Evolutionary conservation across 2,113 vertebrate species (phyloP).

Genomic region (Semicossyphus pulcher): DNA sequence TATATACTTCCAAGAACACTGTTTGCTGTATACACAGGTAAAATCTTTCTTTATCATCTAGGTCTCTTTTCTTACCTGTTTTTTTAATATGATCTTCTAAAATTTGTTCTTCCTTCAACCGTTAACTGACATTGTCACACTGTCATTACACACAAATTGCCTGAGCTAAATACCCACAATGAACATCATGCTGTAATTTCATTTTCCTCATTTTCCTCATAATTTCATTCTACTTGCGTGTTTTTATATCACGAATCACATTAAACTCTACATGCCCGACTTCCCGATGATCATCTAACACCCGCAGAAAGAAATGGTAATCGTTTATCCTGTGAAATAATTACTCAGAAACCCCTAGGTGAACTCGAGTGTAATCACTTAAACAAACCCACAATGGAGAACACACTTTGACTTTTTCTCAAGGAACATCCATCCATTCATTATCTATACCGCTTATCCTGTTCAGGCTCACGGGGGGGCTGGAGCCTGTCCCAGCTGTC

Average conservation of each 20-base stretch:
- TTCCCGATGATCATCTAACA: slow-evolving; percentile 13
- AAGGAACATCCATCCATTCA: too few species aligned
- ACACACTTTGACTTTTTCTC: neutral
- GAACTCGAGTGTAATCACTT: slow-evolving; percentile 28
- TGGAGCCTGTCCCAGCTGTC: too few species aligned
- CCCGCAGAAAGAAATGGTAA: slow-evolving; percentile 6
- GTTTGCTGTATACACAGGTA: too few species aligned
- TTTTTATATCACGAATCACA: slow-evolving; percentile 7
- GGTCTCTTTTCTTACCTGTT: too few species aligned
- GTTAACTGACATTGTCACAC: too few species aligned
- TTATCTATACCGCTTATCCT: too few species aligned
- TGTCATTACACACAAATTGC: neutral
- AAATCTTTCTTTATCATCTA: too few species aligned
- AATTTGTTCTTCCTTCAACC: too few species aligned
- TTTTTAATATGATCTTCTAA: neutral
- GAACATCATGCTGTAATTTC: neutral
- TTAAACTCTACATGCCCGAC: neutral
- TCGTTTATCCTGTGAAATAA: slow-evolving; percentile 32
- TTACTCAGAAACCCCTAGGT: slow-evolving; percentile 14
- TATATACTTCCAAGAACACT: neutral
- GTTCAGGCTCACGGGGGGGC: too few species aligned
- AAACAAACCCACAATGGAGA: slow-evolving; percentile 2
- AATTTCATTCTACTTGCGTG: neutral
- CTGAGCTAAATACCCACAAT: neutral
- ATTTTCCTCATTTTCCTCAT: neutral